Conservation (phyloP, 2,113 vertebrate species). For the Dryoscopus gambensis region DNA sequence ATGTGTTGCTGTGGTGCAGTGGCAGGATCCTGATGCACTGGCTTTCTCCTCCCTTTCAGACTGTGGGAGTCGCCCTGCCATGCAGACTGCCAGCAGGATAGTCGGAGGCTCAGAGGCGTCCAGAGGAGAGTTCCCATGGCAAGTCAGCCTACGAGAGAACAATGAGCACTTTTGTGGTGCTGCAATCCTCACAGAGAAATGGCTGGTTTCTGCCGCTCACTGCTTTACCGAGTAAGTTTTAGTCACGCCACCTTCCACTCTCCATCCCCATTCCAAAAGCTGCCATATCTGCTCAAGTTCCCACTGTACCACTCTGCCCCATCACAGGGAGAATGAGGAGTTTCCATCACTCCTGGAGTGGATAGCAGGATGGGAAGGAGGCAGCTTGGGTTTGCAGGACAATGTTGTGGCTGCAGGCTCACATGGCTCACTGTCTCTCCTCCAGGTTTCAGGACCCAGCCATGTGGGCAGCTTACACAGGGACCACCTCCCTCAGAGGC, state of each 20-base stretch:
- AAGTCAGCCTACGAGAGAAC: slow-evolving; percentile 86
- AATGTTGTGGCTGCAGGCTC: neutral
- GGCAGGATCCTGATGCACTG: neutral
- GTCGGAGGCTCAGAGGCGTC: slow-evolving; percentile 84
- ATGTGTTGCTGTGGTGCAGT: rapidly evolving
- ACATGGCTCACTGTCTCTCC: rapidly evolving
- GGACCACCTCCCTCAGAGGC: slow-evolving; percentile 75
- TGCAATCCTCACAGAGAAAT: slow-evolving; percentile 76
- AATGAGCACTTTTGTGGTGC: slow-evolving; percentile 87
- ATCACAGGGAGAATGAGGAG: rapidly evolving
- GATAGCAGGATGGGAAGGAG: neutral
- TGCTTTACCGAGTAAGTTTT: slow-evolving; percentile 86
- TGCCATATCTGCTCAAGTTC: neutral
- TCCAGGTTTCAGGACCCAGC: slow-evolving; percentile 70
- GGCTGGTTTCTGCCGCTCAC: slow-evolving; percentile 93
- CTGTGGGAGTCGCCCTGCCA: slow-evolving; percentile 83
- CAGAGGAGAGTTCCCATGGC: slow-evolving; percentile 91
- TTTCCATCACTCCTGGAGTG: neutral
- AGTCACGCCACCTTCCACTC: rapidly evolving
- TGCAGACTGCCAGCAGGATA: slow-evolving; percentile 77
- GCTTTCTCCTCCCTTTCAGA: slow-evolving; percentile 62
- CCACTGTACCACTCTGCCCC: neutral
- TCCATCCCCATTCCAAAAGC: neutral
- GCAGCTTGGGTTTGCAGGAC: neutral
- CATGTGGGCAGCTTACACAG: slow-evolving; percentile 84